phyloP scores from a whole-genome alignment of 53 echinoderm and acorn worm species.

The Luidia sarsii region DNA sequence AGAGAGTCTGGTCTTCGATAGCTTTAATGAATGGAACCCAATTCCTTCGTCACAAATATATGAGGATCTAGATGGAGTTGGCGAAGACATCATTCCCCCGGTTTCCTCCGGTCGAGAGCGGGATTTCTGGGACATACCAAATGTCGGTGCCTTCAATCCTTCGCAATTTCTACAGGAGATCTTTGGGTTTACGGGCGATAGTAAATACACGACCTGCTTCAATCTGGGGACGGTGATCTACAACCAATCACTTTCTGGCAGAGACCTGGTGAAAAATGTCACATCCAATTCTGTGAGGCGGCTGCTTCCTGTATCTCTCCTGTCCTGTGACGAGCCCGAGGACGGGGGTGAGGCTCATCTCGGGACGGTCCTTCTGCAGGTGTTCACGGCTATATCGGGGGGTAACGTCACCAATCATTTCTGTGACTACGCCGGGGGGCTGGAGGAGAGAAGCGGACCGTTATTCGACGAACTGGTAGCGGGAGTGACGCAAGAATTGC shows the following conservation, averaged over 20 bases:
- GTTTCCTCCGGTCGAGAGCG: too few relatives aligned
- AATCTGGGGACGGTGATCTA: constrained; percentile 2
- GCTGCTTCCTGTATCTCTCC: constrained; percentile 19
- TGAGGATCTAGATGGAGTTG: background rate
- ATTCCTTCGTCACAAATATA: background rate
- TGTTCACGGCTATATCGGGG: background rate
- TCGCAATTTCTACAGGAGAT: constrained; percentile 7
- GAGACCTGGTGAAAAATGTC: background rate
- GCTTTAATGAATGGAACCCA: too few relatives aligned
- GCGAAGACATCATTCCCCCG: too few relatives aligned
- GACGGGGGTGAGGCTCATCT: background rate
- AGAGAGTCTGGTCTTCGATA: background rate
- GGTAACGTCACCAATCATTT: background rate
- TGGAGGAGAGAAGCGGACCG: background rate
- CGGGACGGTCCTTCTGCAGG: background rate
- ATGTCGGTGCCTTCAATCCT: constrained; percentile 3
- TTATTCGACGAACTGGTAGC: background rate
- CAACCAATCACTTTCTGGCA: constrained; percentile 22
- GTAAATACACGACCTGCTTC: background rate
- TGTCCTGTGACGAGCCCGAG: background rate
- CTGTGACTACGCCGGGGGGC: background rate
- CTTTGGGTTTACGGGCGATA: constrained; percentile 23
- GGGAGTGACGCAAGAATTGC: background rate
- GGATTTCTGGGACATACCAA: constrained; percentile 32
- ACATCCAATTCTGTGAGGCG: constrained; percentile 7